Evolutionary conservation across 1,140 invertebrate species (phyloP).

Genomic region (Leguminivora glycinivorella): DNA sequence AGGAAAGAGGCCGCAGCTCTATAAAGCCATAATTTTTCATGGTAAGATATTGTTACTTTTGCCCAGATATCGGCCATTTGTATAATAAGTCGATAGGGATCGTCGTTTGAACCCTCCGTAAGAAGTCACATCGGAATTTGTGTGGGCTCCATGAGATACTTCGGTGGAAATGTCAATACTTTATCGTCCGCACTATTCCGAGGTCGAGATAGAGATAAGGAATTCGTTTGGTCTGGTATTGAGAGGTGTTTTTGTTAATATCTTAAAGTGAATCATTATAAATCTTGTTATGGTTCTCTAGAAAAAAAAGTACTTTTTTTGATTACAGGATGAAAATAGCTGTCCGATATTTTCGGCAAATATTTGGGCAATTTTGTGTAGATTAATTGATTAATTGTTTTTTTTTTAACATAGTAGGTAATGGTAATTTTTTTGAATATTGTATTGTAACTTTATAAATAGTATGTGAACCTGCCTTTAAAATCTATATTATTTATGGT

Average conservation of each 20-base stretch:
- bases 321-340: no score
- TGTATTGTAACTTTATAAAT: no score
- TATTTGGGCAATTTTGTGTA: no score
- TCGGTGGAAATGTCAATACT: constrained; percentile 28
- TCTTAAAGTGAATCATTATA: background rate
- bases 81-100: constrained; percentile 66
- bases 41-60: constrained; percentile 59
- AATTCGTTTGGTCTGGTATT: constrained; percentile 15
- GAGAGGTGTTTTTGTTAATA: background rate
- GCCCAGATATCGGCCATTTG: constrained; percentile 61
- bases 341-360: no score
- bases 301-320: no score
- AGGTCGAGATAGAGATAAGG: constrained; percentile 30
- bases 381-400: no score
- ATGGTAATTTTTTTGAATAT: no score
- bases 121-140: constrained; percentile 51
- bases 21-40: constrained; percentile 56
- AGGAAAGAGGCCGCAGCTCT: constrained; percentile 48
- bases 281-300: no score
- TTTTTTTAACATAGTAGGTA: no score
- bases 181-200: constrained; percentile 19
- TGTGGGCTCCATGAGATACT: constrained; percentile 37
- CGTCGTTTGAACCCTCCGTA: constrained; percentile 50
- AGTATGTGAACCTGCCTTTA: no score
- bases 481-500: no score